phyloP scores from a whole-genome alignment of 2,888 invertebrate genomes.

The Piscicola geometra region DNA sequence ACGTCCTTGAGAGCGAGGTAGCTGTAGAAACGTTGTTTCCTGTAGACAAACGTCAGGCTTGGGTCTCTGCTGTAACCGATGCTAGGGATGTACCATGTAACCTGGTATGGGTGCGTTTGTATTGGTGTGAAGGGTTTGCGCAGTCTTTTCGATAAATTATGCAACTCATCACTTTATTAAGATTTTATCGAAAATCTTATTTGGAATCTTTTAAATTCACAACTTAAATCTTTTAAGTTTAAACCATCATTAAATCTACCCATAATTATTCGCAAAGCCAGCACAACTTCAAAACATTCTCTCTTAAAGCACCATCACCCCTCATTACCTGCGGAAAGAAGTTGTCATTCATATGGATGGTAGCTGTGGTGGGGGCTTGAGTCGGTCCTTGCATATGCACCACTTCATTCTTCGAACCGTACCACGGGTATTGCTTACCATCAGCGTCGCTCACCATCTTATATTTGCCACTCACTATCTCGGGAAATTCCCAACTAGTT shows the following conservation, averaged over 20 bases:
- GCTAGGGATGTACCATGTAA: constrained; percentile 55
- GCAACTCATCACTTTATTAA: no score
- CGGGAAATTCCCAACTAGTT: constrained; percentile 57
- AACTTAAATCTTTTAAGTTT: no score
- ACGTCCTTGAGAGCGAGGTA: constrained; percentile 55
- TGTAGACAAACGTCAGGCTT: constrained; percentile 52
- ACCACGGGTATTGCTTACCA: constrained; percentile 56
- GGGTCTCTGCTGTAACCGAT: constrained; percentile 50
- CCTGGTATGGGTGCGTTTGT: constrained; percentile 43
- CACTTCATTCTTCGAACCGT: constrained; percentile 52
- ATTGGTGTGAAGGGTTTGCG: no score
- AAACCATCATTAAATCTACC: no score
- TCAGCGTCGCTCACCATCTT: constrained; percentile 56
- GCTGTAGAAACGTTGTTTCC: constrained; percentile 55
- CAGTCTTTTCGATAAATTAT: background rate
- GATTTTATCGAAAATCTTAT: no score
- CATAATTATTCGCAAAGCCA: no score
- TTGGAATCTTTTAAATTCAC: no score
- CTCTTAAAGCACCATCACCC: background rate
- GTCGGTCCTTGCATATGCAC: constrained; percentile 52
- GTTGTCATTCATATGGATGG: constrained; percentile 55
- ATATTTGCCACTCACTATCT: constrained; percentile 52
- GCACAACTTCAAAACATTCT: no score
- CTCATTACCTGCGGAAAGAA: constrained; percentile 54
- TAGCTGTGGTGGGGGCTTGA: constrained; percentile 48